Base-by-base conservation (phyloP, 1,140 invertebrate genomes). In the Bradynema listronoti region DNA sequence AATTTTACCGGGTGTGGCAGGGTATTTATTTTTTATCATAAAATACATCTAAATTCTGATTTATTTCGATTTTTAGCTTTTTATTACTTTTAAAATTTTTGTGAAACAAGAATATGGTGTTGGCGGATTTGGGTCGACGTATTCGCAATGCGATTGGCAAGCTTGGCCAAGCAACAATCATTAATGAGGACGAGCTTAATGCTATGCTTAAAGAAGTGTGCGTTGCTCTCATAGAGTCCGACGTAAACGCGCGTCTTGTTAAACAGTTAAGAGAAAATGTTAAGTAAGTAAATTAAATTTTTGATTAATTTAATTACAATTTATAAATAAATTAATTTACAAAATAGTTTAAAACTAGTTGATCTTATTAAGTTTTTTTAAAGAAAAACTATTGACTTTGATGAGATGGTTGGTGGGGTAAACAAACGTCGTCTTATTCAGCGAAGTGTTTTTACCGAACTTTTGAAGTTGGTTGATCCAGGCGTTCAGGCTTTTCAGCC, bases 341-440 rank as follows among this genome's bases (percentile, higher is more conserved):
- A 39, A 39, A 39, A 39, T 19, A 39, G 36, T 19, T 19, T 39
- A 39, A 19, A 11, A 11, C 36, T 11, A 39, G 11, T 39, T 39
- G 11, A 39, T 39, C 11, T 11, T 11, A 5, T 61, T 14, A 62
- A 32, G 0, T 4, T 53, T 59, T 24, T 54, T 42, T 70, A 30
- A 19, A 61, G 50, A n/a, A 59, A 58, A 32, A 51, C 45, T 14
- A 47, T 71, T 0, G 69, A 98, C 82, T 98, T 99, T 83, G 93
- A 99, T 78, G 95, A 99, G 78, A 98, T 98, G 91, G 92, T 92
- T 77, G 92, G 90, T 47, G 95, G 95, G 19, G 84, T 99, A 25
- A 99, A 98, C 80, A 99, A 99, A 78, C 82, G 94, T 27, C 83
- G 92, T 51, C 94, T 99, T 89, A 98, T 99, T 75, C 93, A 99